Conservation (phyloP, 2,888 invertebrate species). For the Pandemis corylana region DNA sequence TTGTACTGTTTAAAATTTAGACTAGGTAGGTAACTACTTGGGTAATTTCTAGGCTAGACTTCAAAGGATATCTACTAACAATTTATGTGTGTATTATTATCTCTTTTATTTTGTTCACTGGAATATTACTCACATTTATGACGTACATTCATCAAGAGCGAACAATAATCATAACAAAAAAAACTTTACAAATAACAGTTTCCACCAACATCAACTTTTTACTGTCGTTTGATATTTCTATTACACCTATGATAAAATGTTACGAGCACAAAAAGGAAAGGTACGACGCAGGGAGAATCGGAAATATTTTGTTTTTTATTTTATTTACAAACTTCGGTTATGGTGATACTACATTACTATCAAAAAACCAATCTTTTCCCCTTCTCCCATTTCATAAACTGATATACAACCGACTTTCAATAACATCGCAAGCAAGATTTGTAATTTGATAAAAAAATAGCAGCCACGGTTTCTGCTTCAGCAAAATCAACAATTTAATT, state of each 20-base stretch:
- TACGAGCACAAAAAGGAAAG: conserved; percentile 61
- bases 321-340: conserved; percentile 81
- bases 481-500: conserved; percentile 74
- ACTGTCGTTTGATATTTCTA: conserved; percentile 74
- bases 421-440: conserved; percentile 25
- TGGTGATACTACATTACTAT: conserved; percentile 68
- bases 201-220: conserved; percentile 69
- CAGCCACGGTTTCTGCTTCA: conserved; percentile 36
- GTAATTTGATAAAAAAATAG: conserved; percentile 35
- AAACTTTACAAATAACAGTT: conserved; percentile 71
- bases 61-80: too few species aligned
- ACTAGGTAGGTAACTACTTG: neutral
- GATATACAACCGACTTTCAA: conserved; percentile 17
- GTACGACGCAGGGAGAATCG: conserved; percentile 56
- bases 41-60: too few species aligned
- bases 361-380: conserved; percentile 64
- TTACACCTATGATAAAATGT: conserved; percentile 84
- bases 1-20: conserved; percentile 10
- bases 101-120: neutral
- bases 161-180: conserved; percentile 65
- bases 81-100: too few species aligned
- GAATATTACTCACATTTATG: conserved; percentile 22
- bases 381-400: conserved; percentile 50
- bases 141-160: conserved; percentile 62
- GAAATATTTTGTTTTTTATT: conserved; percentile 74